Base-by-base conservation (phyloP, 2,888 invertebrate genomes). In the Ferrisia virgata region DNA sequence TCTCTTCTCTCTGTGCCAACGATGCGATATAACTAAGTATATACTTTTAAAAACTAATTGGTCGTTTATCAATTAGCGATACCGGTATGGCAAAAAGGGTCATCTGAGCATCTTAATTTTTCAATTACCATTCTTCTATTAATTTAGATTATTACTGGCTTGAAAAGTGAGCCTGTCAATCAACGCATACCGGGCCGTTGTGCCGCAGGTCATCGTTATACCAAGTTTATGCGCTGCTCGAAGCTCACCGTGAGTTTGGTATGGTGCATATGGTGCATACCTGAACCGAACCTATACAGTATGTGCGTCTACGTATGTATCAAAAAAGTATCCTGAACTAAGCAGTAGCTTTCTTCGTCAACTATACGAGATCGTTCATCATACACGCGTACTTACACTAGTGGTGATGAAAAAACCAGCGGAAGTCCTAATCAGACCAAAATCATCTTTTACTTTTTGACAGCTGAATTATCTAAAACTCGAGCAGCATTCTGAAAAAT, bases 361-460 rank as follows among this genome's bases (percentile, higher is more conserved):
- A 36, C 28, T 18, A n/a, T n/a, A 22, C 53, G 13, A 53, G 36
- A 25, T 33, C 72, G 31, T 76, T 76, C 72, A 76, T 76, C 36
- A 76, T 15, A 8, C n/a, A 25, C 13, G 84, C 85, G 8, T 81
- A 4, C 81, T 5, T 69, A 72, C 11, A 82, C 84, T 13, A 85
- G 28, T 2, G 83, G 18, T 8, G 84, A 79, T 85, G 43, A 1
- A 79, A 84, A 31, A 79, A 15, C 18, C 18, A 2, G 15, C 83
- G 33, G n/a, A 33, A 82, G 40, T 64, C 25, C 28, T 22, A 40
- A 82, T 36, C 72, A 18, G 18, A 36, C n/a, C n/a, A n/a, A 76
- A 76, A 76, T 28, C 33, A 36, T 76, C 72, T 76, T 76, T 76
- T 36, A 76, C 18, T 2, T 76, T 76, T 13, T 76, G 72, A 76